Conservation (phyloP, 2,113 vertebrate genomes). For the Riparia riparia region DNA sequence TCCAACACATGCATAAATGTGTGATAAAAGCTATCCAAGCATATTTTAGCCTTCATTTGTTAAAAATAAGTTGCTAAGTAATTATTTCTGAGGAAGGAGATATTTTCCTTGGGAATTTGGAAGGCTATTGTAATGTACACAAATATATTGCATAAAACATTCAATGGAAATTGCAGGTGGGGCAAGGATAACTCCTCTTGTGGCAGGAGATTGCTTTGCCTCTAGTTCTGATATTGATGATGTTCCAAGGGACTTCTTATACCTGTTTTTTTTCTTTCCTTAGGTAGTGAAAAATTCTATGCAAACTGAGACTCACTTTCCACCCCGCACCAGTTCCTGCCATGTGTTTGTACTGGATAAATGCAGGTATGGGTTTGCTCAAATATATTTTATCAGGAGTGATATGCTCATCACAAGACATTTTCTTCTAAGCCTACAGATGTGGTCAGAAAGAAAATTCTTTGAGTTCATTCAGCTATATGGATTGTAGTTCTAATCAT, state of each 20-base stretch:
- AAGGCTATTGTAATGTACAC: neutral
- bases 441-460: neutral
- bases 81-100: neutral
- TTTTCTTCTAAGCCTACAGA: neutral
- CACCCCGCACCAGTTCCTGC: neutral
- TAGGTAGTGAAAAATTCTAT: neutral
- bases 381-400: neutral
- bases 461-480: neutral
- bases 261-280: neutral
- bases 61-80: neutral
- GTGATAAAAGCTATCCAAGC: neutral
- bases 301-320: neutral
- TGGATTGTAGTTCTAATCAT: neutral
- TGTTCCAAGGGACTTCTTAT: neutral
- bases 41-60: neutral
- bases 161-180: neutral
- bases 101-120: neutral
- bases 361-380: neutral
- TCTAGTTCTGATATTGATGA: neutral
- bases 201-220: neutral
- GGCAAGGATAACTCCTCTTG: neutral
- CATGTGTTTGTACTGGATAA: neutral
- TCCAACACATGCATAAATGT: accelerated
- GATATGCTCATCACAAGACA: neutral
- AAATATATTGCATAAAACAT: neutral